A percentile compares a stretch with the other conserved stretches of the same genome.
Conservation (phyloP, 2,888 invertebrate species). For the Macropis europaea region DNA sequence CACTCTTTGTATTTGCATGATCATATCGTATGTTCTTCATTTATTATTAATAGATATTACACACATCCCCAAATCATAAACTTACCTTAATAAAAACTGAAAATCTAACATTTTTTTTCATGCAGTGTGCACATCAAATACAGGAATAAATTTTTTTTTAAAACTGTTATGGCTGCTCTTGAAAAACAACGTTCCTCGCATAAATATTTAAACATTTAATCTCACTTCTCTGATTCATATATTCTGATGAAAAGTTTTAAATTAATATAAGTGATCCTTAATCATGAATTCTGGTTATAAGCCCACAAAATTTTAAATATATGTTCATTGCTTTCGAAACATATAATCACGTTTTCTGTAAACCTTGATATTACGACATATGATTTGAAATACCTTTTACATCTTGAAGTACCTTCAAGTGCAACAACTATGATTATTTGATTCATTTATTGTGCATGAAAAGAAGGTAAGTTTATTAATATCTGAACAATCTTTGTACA, state of each 20-base stretch:
- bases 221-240: not conserved
- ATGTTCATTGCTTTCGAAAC: not conserved
- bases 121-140: not conserved
- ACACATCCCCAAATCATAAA: conserved; percentile 25
- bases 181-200: not conserved
- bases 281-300: conserved; percentile 23
- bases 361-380: conserved; percentile 2
- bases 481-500: not conserved
- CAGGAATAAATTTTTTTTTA: not conserved
- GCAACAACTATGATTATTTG: conserved; percentile 22
- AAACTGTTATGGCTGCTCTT: not conserved
- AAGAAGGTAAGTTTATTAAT: conserved; percentile 41
- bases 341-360: not conserved
- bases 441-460: conserved; percentile 21
- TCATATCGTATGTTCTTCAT: conserved; percentile 25
- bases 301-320: conserved; percentile 18
- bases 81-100: conserved; percentile 31
- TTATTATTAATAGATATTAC: conserved; percentile 12
- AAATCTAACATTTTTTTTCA: not conserved
- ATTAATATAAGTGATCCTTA: not conserved
- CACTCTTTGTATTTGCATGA: conserved; percentile 31
- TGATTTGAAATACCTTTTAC: not conserved
- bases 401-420: not conserved
- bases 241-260: not conserved
- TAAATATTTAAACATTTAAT: not conserved